Percentiles rank a stretch among this genome's conserved stretches.
These are phyloP conservation scores for Acanthosepion pharaonis DNA, from an alignment of 2,888 invertebrate genomes.

Conservation along the genomic window DNA sequence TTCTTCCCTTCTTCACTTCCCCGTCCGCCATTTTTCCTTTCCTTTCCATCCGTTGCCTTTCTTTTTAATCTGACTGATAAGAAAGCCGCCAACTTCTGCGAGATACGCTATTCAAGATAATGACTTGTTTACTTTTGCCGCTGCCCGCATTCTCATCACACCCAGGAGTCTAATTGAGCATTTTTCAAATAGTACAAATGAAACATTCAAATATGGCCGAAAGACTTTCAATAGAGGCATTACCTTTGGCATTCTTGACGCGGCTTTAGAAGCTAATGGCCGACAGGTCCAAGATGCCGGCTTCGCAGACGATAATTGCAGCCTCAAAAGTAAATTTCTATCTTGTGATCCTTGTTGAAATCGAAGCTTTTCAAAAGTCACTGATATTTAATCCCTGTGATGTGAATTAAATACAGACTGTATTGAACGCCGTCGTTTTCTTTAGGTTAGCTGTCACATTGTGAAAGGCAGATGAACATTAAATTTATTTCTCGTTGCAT, in stretches of 20 bases:
- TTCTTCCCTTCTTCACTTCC: neutral
- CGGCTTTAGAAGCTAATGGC: neutral
- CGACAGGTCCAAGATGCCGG: conserved; percentile 4
- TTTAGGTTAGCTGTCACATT: neutral
- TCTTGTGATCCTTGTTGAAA: neutral
- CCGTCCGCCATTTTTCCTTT: neutral
- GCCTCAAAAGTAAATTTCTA: conserved; percentile 33
- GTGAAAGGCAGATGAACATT: neutral
- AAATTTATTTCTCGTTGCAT: neutral
- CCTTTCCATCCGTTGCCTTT: neutral
- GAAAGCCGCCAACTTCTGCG: neutral
- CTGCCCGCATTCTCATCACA: conserved; percentile 6
- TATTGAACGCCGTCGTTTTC: neutral
- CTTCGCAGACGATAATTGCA: conserved; percentile 12
- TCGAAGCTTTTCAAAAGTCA: conserved; percentile 33
- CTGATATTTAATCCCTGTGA: conserved; percentile 23
- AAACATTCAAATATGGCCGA: conserved; percentile 42
- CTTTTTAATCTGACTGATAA: neutral
- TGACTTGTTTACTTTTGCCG: neutral
- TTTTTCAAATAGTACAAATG: conserved; percentile 41
- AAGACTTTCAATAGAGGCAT: conserved; percentile 39
- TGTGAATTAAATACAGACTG: neutral
- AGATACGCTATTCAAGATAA: conserved; percentile 14
- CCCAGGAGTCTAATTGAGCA: conserved; percentile 36
- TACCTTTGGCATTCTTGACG: conserved; percentile 14